A percentile compares a stretch with the other conserved stretches of the same genome.
Conservation (phyloP, 2,113 vertebrate species). For the Lophotis ruficrista region DNA sequence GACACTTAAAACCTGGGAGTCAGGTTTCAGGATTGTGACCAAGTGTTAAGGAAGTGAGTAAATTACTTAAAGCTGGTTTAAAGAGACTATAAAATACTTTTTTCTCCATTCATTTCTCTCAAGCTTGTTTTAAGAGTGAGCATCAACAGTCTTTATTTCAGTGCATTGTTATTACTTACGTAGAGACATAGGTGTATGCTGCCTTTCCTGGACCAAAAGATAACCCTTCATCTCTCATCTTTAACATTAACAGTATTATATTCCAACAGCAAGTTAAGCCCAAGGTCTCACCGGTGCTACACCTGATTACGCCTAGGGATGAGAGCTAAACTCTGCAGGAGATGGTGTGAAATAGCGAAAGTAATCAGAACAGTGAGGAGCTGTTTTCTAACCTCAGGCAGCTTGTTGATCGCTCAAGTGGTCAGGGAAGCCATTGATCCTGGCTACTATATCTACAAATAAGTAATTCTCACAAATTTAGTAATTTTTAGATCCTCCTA, state of each 20-base stretch:
- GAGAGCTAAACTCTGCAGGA: background rate
- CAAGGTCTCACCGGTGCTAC: background rate
- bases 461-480: background rate
- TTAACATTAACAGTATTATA: background rate
- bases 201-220: background rate
- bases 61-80: background rate
- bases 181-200: background rate
- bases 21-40: background rate
- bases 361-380: too few species aligned
- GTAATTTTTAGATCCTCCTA: background rate
- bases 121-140: background rate
- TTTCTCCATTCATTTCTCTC: constrained; percentile 38
- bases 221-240: background rate
- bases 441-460: background rate
- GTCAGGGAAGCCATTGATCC: background rate
- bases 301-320: accelerated
- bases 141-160: background rate
- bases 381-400: background rate
- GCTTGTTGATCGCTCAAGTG: background rate
- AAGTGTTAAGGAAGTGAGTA: background rate
- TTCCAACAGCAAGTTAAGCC: background rate
- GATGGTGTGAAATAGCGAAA: background rate
- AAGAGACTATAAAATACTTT: background rate
- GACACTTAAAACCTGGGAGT: background rate
- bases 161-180: background rate